Percentiles rank a stretch among this genome's conserved stretches.
These are phyloP conservation scores for Pocillopora damicornis DNA, from an alignment of 64 coral and sea anemone species.

Conservation along the genomic window DNA sequence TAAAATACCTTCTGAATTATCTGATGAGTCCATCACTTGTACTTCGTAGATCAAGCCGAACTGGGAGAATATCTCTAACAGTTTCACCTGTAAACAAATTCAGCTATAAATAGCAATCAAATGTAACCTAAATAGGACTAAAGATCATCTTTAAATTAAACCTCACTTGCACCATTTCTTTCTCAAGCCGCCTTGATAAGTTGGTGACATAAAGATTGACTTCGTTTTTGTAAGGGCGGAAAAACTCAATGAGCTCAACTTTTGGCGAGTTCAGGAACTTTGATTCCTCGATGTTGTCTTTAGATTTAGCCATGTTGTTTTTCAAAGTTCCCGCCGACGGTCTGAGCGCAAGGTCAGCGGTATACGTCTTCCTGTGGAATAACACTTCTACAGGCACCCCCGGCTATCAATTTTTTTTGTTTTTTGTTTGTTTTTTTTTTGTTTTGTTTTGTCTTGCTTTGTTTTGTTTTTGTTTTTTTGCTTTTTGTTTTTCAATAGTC, in stretches of 20 bases:
- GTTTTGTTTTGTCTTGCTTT: no score
- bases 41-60: slow-evolving; percentile 81
- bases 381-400: no score
- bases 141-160: background rate
- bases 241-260: slow-evolving; percentile 76
- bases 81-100: slow-evolving; percentile 39
- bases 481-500: no score
- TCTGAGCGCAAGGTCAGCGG: background rate
- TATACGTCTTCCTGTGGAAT: background rate
- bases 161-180: slow-evolving; percentile 58
- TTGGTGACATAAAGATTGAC: slow-evolving; percentile 80
- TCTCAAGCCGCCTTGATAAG: slow-evolving; percentile 51
- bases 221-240: slow-evolving; percentile 73
- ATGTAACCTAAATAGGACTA: background rate
- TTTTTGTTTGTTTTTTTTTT: no score
- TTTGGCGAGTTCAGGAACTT: background rate
- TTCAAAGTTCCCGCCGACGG: no score
- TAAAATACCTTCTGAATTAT: slow-evolving; percentile 41
- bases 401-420: no score
- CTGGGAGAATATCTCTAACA: slow-evolving; percentile 70
- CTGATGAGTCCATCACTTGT: slow-evolving; percentile 71
- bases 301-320: slow-evolving; percentile 32
- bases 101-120: background rate
- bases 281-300: slow-evolving; percentile 49
- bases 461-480: no score